Evolutionary conservation across 1,140 invertebrate genomes (phyloP).

Genomic region (Drosophila punjabiensis): DNA sequence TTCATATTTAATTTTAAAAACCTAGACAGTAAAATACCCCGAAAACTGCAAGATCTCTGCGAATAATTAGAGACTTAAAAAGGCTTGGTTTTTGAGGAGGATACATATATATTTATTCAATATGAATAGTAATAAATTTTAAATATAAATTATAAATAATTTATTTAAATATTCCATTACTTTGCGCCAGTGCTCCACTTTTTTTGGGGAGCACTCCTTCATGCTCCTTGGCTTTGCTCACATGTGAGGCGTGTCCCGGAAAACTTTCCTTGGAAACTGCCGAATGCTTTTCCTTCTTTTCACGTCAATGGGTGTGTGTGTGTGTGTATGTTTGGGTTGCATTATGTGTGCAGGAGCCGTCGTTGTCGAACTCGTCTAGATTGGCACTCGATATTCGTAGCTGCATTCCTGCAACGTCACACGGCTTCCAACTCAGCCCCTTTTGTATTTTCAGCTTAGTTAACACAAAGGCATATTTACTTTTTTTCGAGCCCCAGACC

Average conservation of each 20-base stretch:
- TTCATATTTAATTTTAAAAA: neutral
- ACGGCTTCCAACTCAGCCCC: slow-evolving; percentile 14
- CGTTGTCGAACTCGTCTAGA: slow-evolving; percentile 55
- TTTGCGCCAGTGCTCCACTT: neutral
- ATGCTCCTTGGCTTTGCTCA: neutral
- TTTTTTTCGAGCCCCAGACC: neutral
- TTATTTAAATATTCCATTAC: neutral
- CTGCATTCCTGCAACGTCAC: slow-evolving; percentile 71
- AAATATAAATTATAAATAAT: neutral
- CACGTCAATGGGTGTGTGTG: slow-evolving; percentile 8
- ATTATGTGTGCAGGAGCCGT: slow-evolving; percentile 48
- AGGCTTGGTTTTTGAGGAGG: too few species aligned
- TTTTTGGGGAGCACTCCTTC: neutral
- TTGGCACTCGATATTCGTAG: slow-evolving; percentile 70
- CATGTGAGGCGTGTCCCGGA: slow-evolving; percentile 19
- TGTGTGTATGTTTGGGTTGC: slow-evolving; percentile 29
- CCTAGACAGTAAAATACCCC: neutral
- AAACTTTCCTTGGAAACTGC: slow-evolving; percentile 39
- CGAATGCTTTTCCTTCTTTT: slow-evolving; percentile 47
- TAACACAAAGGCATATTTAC: slow-evolving; percentile 83
- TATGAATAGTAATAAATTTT: neutral
- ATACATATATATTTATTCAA: neutral
- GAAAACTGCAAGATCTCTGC: neutral
- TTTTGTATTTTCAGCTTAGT: slow-evolving; percentile 73
- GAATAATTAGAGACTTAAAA: neutral